Percentiles rank a stretch among this genome's conserved stretches.
Evolutionary conservation across 1,140 invertebrate species (phyloP).

Genomic region (Idris sp.): DNA sequence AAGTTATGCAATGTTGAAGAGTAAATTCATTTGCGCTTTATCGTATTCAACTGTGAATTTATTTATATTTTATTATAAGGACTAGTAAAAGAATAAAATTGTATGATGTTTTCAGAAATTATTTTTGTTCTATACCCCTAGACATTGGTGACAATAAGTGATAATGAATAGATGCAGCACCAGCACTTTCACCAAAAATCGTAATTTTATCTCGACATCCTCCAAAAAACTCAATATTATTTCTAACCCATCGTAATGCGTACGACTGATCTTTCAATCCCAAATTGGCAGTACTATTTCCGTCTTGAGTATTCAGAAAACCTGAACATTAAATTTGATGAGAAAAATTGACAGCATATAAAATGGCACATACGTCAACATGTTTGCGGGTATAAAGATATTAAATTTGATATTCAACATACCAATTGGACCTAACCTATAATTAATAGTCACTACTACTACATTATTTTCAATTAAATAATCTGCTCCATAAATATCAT

Average conservation of each 20-base stretch:
- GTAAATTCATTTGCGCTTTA: no score
- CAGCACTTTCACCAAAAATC: constrained; percentile 60
- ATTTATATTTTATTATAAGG: no score
- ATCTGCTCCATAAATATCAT: constrained; percentile 80
- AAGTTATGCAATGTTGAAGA: no score
- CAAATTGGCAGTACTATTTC: constrained; percentile 31
- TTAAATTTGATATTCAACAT: neutral
- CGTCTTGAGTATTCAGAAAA: constrained; percentile 44
- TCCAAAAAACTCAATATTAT: constrained; percentile 54
- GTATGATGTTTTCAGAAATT: no score
- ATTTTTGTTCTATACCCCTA: no score
- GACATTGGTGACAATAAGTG: constrained; percentile 64
- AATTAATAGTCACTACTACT: constrained; percentile 85
- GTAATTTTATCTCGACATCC: constrained; percentile 49
- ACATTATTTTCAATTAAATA: constrained; percentile 82
- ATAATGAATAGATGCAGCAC: constrained; percentile 53
- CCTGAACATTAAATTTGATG: constrained; percentile 13
- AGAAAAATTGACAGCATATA: no score
- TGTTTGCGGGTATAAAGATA: no score
- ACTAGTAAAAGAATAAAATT: no score
- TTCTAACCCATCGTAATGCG: constrained; percentile 49
- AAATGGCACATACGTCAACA: no score
- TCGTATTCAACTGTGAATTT: no score
- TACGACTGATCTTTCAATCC: constrained; percentile 55
- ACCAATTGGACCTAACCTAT: constrained; percentile 82